Evolutionary conservation across 2,888 invertebrate species (phyloP).

Genomic region (Habroteleia sp.): DNA sequence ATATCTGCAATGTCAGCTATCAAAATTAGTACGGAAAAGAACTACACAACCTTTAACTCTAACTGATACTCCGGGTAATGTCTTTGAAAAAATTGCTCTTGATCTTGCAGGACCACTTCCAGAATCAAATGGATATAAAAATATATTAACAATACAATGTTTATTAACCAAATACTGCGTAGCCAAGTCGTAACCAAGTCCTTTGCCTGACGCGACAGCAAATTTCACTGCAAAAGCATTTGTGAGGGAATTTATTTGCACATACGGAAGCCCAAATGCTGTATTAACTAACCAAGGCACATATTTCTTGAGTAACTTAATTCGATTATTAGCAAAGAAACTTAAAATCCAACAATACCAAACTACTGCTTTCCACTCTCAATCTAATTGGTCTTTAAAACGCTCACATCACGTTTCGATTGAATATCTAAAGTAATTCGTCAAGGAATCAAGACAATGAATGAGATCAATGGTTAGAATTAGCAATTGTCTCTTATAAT

Average conservation of each 20-base stretch:
- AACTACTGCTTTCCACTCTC: slow-evolving; percentile 17
- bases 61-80: neutral
- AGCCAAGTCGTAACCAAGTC: too few relatives aligned
- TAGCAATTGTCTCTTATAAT: neutral
- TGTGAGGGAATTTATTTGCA: neutral
- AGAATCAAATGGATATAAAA: slow-evolving; percentile 19
- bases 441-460: neutral
- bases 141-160: slow-evolving; percentile 54
- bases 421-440: neutral
- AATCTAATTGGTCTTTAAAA: slow-evolving; percentile 15
- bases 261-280: slow-evolving; percentile 1
- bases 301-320: slow-evolving; percentile 22
- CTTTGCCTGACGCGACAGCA: neutral
- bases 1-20: too few relatives aligned
- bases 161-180: slow-evolving; percentile 18
- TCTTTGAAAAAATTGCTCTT: neutral
- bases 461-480: slow-evolving; percentile 12
- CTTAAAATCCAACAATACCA: slow-evolving; percentile 13
- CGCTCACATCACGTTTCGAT: neutral
- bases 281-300: slow-evolving; percentile 31
- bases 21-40: neutral
- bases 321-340: slow-evolving; percentile 1
- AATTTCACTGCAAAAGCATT: neutral
- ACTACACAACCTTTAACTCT: neutral
- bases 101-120: slow-evolving; percentile 1